Evolutionary conservation across 2,797 vertebrate species (phyloP).

Genomic region (Gymnothorax javanicus): DNA sequence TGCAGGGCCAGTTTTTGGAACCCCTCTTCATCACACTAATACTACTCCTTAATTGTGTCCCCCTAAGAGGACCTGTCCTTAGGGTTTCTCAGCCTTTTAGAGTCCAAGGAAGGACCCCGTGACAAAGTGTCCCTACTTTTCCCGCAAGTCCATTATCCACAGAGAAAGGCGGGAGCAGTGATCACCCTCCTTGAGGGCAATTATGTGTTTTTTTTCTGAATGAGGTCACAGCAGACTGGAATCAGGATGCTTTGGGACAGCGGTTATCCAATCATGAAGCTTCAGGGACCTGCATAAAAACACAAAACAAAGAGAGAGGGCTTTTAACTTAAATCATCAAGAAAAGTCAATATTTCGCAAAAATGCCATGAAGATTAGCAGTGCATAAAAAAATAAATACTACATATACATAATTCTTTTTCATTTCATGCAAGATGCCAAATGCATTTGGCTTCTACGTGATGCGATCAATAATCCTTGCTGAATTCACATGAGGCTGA

Average conservation of each 20-base stretch:
- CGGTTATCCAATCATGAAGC: not conserved
- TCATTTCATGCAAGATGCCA: not conserved
- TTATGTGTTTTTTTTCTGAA: not conserved
- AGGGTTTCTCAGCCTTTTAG: not conserved
- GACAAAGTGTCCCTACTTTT: constrained; percentile 33
- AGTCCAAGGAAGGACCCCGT: constrained; percentile 36
- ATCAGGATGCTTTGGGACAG: constrained; percentile 14
- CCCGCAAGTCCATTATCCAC: constrained; percentile 46
- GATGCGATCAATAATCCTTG: not conserved
- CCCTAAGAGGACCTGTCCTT: not conserved
- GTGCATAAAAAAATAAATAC: too few relatives aligned
- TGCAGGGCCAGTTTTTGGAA: constrained; percentile 45
- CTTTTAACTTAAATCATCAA: not conserved
- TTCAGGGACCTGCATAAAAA: constrained; percentile 33
- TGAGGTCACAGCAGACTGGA: too few relatives aligned
- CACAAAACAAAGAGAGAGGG: not conserved
- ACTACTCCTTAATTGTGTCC: constrained; percentile 32
- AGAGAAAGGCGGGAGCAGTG: constrained; percentile 19
- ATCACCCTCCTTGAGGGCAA: not conserved
- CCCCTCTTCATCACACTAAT: constrained; percentile 51
- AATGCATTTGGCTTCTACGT: not conserved
- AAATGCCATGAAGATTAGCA: not conserved
- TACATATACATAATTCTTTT: too few relatives aligned
- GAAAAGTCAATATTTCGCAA: not conserved
- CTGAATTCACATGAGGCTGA: not conserved